Base-by-base conservation (phyloP, 2,888 invertebrate species). In the Noctua janthina region DNA sequence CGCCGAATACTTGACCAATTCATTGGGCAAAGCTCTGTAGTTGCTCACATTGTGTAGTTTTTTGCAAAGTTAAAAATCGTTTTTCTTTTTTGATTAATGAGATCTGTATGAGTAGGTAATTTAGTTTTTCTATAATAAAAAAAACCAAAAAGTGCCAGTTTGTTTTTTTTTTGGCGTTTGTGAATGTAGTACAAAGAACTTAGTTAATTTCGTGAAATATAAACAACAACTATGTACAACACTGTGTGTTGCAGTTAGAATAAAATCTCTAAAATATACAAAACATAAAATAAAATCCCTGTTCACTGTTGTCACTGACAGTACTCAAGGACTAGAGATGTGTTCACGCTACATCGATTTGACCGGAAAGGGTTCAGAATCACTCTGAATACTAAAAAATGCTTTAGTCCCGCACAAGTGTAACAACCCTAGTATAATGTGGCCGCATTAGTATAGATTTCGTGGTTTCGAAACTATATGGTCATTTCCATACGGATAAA, bases 291-390 rank as follows among this genome's bases (percentile, higher is more conserved):
- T 20, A 66, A 1, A 35, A 66, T 66, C 35, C 20, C 20, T 10
- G 20, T 13, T 23, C 43, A 67, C 43, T 59, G 70, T 23, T 75
- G 51, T 43, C 3, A 54, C 1, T 73, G 88, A 88, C 80, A 87
- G 92, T 93, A 91, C 90, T 39, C 56, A 84, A 91, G 88, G 89
- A 87, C 91, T 90, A 91, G 87, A 89, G 89, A 92, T 91, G 92
- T 90, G 91, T 93, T 93, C 93, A 94, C 92, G 94, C 90, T 84
- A 91, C 92, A 95, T 95, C 93, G 91, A 94, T 94, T 95, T 92
- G 83, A 91, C 90, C 92, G 91, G 87, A 90, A 93, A 92, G 91
- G 92, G 89, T 88, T 90, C 83, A 83, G 67, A 81, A 85, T 88
- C 83, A 83, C 86, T 79, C 68, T 75, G 66, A 74, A 82, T 78